Conservation (phyloP, 2,113 vertebrate genomes). For the Acanthisitta chloris region DNA sequence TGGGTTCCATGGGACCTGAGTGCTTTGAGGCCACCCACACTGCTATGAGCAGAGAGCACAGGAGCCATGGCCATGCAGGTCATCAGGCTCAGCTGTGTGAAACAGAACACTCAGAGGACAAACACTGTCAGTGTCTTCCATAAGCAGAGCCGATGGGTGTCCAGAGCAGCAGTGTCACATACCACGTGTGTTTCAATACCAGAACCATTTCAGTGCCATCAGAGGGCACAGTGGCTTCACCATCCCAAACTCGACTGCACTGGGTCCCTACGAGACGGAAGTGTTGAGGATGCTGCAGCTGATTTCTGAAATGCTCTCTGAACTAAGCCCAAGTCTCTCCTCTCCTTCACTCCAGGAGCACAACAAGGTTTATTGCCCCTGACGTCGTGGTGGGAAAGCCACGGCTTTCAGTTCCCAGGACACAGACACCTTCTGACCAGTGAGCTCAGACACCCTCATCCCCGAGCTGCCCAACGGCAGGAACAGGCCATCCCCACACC, state of each 20-base stretch:
- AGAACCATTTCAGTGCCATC: not conserved
- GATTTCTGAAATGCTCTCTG: not conserved
- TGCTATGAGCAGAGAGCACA: not conserved
- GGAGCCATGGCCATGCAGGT: rapidly evolving
- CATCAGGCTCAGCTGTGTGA: not conserved
- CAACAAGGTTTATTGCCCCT: not conserved
- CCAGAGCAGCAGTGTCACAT: not conserved
- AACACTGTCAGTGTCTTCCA: not conserved
- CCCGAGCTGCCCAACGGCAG: no score
- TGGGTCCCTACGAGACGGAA: not conserved
- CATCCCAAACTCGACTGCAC: not conserved
- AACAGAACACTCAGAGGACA: not conserved
- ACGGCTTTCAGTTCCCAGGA: not conserved
- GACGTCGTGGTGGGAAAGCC: not conserved
- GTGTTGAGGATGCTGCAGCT: rapidly evolving
- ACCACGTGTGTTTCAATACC: rapidly evolving
- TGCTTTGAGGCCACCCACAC: not conserved
- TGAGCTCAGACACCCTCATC: not conserved
- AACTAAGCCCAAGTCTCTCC: not conserved
- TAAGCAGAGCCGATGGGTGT: not conserved
- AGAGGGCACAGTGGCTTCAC: not conserved
- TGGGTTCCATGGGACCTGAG: not conserved
- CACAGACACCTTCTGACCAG: not conserved
- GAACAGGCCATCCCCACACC: not conserved
- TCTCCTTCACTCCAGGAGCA: not conserved